These are phyloP conservation scores for Pyrgilauda ruficollis DNA, from an alignment of 2,113 vertebrate species.

Conservation along the genomic window DNA sequence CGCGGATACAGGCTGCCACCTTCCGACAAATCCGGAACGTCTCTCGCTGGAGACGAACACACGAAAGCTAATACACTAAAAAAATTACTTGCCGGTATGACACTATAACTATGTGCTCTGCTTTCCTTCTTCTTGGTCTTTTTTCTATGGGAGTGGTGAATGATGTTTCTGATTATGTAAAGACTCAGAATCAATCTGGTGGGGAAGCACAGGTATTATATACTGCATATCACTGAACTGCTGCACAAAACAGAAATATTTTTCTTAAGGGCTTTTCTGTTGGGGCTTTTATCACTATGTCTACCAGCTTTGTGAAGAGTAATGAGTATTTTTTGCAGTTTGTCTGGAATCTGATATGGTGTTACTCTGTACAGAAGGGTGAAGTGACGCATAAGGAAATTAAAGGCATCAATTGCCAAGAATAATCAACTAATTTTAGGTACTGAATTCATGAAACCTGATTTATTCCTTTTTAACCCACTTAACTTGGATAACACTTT, in stretches of 20 bases:
- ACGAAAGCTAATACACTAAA: fast-evolving
- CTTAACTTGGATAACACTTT: neutral
- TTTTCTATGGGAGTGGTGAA: neutral
- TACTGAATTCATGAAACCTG: neutral
- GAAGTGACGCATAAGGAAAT: neutral
- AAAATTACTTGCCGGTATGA: too few relatives aligned
- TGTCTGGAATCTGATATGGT: neutral
- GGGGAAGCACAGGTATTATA: neutral
- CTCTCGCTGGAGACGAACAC: fast-evolving
- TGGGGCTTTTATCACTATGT: neutral
- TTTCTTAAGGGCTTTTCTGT: neutral
- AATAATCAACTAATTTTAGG: neutral
- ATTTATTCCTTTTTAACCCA: neutral
- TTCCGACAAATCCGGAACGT: fast-evolving
- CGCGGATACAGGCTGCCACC: neutral
- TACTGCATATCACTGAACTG: neutral
- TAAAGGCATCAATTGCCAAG: neutral
- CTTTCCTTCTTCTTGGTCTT: neutral
- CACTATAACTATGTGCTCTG: fast-evolving
- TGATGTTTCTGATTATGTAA: neutral
- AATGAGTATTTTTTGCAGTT: neutral
- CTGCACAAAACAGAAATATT: neutral
- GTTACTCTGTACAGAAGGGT: neutral
- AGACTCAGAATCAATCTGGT: neutral
- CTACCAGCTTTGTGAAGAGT: neutral